These are phyloP conservation scores for Dreissena polymorpha DNA, from an alignment of 1,140 invertebrate genomes.

Conservation along the genomic window DNA sequence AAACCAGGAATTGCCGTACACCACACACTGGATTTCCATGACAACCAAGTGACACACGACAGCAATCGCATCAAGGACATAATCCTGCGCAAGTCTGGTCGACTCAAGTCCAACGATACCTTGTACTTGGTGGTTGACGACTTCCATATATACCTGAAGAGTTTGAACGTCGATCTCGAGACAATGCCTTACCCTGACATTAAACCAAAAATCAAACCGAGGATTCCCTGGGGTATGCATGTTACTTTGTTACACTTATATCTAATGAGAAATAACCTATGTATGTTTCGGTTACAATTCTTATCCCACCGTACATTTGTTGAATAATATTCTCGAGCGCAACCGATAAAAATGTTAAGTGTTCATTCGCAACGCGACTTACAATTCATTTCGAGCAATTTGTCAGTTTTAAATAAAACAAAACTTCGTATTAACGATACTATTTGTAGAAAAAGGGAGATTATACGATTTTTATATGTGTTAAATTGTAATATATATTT, in stretches of 20 bases:
- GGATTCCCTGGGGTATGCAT: slow-evolving; percentile 45
- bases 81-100: slow-evolving; percentile 39
- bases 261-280: not conserved
- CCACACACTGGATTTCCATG: slow-evolving; percentile 42
- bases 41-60: slow-evolving; percentile 42
- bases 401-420: too few relatives aligned
- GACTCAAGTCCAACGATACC: slow-evolving; percentile 38
- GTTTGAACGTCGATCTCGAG: slow-evolving; percentile 31
- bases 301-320: not conserved
- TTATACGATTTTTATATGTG: too few relatives aligned
- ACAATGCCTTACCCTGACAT: slow-evolving; percentile 27
- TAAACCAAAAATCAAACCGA: slow-evolving; percentile 7
- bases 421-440: too few relatives aligned
- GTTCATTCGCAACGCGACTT: too few relatives aligned
- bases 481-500: too few relatives aligned
- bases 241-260: not conserved
- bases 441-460: too few relatives aligned
- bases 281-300: not conserved
- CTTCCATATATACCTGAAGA: slow-evolving; percentile 43
- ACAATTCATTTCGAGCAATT: too few relatives aligned
- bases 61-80: slow-evolving; percentile 46
- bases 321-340: too few relatives aligned
- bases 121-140: slow-evolving; percentile 34
- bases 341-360: too few relatives aligned
- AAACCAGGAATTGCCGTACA: slow-evolving; percentile 36